Evolutionary conservation across 2,797 vertebrate genomes (phyloP).

Genomic region (Cynodonichthys magdalenae): DNA sequence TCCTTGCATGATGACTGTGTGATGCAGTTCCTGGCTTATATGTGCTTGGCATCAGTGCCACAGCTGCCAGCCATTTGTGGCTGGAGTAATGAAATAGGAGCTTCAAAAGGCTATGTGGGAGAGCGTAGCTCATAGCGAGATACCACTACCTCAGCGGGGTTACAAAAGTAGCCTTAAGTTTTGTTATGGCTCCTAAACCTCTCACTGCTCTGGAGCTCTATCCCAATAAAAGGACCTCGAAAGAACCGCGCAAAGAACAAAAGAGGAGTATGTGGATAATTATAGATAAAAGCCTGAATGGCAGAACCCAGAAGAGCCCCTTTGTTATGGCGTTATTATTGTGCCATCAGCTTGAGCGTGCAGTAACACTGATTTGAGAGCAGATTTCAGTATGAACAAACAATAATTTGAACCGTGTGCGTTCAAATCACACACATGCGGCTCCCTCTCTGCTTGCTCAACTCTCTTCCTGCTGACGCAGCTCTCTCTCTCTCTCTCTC

Average conservation of each 20-base stretch:
- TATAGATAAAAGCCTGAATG: conserved; percentile 57
- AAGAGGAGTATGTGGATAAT: conserved; percentile 67
- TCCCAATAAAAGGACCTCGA: conserved; percentile 84
- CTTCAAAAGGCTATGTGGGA: neutral
- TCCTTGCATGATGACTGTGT: neutral
- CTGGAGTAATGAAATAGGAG: neutral
- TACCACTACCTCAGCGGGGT: neutral
- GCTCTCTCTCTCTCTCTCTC: no score
- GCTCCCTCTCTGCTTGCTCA: no score
- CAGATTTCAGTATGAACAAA: no score
- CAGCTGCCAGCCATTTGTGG: neutral
- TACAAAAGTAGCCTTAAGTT: conserved; percentile 39
- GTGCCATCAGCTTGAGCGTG: no score
- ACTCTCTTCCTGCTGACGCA: no score
- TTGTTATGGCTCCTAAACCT: conserved; percentile 80
- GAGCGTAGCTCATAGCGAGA: neutral
- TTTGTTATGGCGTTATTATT: no score
- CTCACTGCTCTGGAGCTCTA: conserved; percentile 68
- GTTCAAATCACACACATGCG: no score
- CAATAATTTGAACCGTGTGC: no score
- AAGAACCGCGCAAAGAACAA: conserved; percentile 48
- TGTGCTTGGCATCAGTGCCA: neutral
- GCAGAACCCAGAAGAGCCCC: conserved; percentile 47
- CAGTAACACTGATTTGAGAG: no score
- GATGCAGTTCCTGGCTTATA: neutral